Base-by-base conservation (phyloP, 2,113 vertebrate species). In the Oncorhynchus clarkii region DNA sequence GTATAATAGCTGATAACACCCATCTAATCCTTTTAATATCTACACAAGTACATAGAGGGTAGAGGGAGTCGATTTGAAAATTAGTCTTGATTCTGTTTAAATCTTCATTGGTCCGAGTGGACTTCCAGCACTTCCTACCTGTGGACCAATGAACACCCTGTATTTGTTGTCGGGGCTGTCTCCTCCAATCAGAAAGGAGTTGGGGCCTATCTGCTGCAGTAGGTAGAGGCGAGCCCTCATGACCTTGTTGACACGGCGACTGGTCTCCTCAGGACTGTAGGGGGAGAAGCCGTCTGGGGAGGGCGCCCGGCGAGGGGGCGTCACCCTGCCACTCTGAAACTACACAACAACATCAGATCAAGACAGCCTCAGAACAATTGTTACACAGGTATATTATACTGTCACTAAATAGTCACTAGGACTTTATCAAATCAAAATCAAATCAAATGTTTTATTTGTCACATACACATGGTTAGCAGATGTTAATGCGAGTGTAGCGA, bases 131-230 rank as follows among this genome's bases (percentile, higher is more conserved):
- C 18, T 34, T 9, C 71, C 65, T 86, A 96, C 96, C 95, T 97
- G 96, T 80, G 96, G 96, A 8, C 95, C 96, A 81, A 97, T 96
- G 72, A 97, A 97, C n/a, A 97, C 96, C 13, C 96, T 91, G 72
- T 96, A 97, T 80, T 97, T 97, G 74, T 97, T 97, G 88, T 96
- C 96, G 6, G 96, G 96, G 83, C 95, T 96, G 83, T 96, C 96
- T 48, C 96, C 96, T 71, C 95, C 95, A 77, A 96, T 96, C 68
- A 96, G 82, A 85, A 96, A 96, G 0, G 96, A 96, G 86, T 96
- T 96, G 49, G 96, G 96, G 84, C 96, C 96, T 78, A 96, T 96
- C 51, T 96, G 96, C 87, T 96, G 96, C 72, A 96, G 88, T 73
- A 96, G 69, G 86, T 96, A 96, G 16, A 96, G 91, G 69, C 96